Evolutionary conservation across 2,888 invertebrate species (phyloP).

Genomic region (Chymomyza caudatula): DNA sequence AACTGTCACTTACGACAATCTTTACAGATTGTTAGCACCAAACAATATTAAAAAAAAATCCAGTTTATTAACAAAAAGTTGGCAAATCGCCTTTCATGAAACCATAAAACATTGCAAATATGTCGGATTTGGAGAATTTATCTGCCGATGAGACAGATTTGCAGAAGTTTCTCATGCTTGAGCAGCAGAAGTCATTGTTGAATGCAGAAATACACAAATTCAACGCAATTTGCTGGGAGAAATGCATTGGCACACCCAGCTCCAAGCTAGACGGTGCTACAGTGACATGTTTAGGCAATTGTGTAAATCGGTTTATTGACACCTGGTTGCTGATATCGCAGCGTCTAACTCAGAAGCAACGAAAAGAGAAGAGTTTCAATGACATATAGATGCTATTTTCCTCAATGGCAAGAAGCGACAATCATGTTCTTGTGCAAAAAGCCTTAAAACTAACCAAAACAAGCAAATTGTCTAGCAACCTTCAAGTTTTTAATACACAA

Average conservation of each 20-base stretch:
- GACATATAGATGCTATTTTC: constrained; percentile 64
- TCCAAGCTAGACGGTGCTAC: constrained; percentile 91
- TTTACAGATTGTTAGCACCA: constrained; percentile 29
- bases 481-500: too few species aligned
- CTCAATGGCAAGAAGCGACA: too few species aligned
- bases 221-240: constrained; percentile 97
- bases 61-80: constrained; percentile 29
- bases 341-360: constrained; percentile 91
- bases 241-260: constrained; percentile 94
- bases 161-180: constrained; percentile 89
- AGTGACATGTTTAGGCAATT: constrained; percentile 94
- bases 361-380: constrained; percentile 86
- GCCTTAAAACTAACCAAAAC: too few species aligned
- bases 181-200: constrained; percentile 93
- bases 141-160: constrained; percentile 84
- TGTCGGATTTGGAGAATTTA: constrained; percentile 70
- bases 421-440: too few species aligned
- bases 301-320: constrained; percentile 96
- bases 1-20: too few species aligned
- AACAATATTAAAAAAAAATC: constrained; percentile 16
- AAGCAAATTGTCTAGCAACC: too few species aligned
- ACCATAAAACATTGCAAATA: constrained; percentile 36
- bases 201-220: constrained; percentile 95
- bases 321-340: constrained; percentile 92
- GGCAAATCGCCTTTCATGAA: constrained; percentile 1